phyloP scores from a whole-genome alignment of 1,140 invertebrate species.

The Microplitis demolitor region DNA sequence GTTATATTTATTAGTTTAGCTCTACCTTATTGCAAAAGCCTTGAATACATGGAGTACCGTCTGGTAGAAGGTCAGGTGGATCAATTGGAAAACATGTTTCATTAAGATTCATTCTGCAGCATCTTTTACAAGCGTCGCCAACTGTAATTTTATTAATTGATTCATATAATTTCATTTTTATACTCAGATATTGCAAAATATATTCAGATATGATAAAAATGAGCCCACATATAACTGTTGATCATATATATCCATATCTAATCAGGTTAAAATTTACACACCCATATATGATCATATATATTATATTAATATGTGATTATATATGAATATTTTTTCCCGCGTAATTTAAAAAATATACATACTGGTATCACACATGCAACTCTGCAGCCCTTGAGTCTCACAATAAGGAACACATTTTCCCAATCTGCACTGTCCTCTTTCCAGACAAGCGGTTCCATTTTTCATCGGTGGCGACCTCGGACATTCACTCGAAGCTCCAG shows the following conservation, averaged over 20 bases:
- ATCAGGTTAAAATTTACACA: too few relatives aligned
- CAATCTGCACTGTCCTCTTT: constrained; percentile 82
- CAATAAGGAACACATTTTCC: constrained; percentile 92
- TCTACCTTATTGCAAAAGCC: constrained; percentile 91
- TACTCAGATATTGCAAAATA: not conserved
- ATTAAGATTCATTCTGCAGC: constrained; percentile 88
- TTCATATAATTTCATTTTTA: too few relatives aligned
- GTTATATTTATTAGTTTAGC: constrained; percentile 6
- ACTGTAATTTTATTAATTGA: constrained; percentile 61
- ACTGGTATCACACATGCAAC: constrained; percentile 95
- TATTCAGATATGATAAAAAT: not conserved
- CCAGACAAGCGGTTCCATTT: constrained; percentile 84
- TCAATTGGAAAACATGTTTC: constrained; percentile 90
- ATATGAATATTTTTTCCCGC: too few relatives aligned
- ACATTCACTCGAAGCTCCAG: constrained; percentile 74
- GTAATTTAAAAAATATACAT: constrained; percentile 35
- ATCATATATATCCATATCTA: too few relatives aligned
- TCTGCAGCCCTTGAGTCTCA: constrained; percentile 87
- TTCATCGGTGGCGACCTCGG: constrained; percentile 84
- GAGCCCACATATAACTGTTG: too few relatives aligned
- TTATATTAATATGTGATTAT: too few relatives aligned
- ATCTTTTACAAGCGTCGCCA: constrained; percentile 84
- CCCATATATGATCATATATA: too few relatives aligned
- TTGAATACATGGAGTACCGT: constrained; percentile 94
- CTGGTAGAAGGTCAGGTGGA: constrained; percentile 83